Percentiles rank a stretch among this genome's conserved stretches.
phyloP scores from a whole-genome alignment of 1,140 invertebrate species.

The Drosophila repletoides region DNA sequence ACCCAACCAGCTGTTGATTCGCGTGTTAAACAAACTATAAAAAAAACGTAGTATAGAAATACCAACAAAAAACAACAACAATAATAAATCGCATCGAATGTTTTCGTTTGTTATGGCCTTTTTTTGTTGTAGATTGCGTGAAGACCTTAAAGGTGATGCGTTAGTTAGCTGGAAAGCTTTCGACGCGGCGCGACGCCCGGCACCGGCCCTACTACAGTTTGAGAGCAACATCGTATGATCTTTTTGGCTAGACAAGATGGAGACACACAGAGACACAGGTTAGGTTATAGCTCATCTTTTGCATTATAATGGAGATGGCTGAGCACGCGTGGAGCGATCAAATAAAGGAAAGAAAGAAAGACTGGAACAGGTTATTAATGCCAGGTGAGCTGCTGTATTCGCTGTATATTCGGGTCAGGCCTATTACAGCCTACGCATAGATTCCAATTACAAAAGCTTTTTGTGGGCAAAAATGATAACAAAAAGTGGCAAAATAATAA shows the following conservation, averaged over 20 bases:
- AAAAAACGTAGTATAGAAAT: too few relatives aligned
- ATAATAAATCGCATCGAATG: conserved; percentile 59
- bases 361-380: too few relatives aligned
- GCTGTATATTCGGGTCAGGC: too few relatives aligned
- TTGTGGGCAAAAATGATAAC: conserved; percentile 2
- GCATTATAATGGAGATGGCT: too few relatives aligned
- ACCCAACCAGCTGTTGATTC: conserved; percentile 63
- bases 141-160: conserved; percentile 1
- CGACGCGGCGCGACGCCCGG: conserved; percentile 35
- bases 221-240: conserved; percentile 64
- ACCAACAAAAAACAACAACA: conserved; percentile 11
- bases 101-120: conserved; percentile 46
- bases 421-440: neutral
- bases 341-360: neutral
- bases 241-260: neutral
- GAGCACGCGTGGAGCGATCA: too few relatives aligned
- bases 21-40: conserved; percentile 40
- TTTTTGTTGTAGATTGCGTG: conserved; percentile 1
- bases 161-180: neutral
- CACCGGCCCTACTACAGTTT: conserved; percentile 55
- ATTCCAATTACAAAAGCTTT: neutral
- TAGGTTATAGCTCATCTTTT: neutral
- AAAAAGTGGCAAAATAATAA: neutral
- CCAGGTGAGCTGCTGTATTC: too few relatives aligned
- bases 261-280: too few relatives aligned